A percentile compares a stretch with the other conserved stretches of the same genome.
phyloP scores from a whole-genome alignment of 2,797 vertebrate species.

The Danionella dracula region DNA sequence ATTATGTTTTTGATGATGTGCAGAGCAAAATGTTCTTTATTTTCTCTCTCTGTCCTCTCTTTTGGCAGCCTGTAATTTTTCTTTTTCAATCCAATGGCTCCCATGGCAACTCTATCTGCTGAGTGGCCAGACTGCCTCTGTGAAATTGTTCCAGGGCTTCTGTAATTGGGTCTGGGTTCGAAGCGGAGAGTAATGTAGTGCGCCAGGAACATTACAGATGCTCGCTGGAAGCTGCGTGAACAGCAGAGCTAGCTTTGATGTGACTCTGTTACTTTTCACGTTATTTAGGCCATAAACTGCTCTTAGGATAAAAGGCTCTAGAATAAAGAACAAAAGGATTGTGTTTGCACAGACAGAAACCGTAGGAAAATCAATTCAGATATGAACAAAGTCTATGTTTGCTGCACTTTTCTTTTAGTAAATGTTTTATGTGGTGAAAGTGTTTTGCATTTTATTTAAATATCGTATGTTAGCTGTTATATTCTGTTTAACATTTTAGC shows the following conservation, averaged over 20 bases:
- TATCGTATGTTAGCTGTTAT: no score
- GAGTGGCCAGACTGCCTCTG: slow-evolving; percentile 47
- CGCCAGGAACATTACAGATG: slow-evolving; percentile 12
- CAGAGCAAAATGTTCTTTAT: slow-evolving; percentile 4
- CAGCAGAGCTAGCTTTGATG: slow-evolving; percentile 25
- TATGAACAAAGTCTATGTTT: neutral
- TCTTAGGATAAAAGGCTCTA: slow-evolving; percentile 14
- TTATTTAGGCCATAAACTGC: slow-evolving; percentile 9
- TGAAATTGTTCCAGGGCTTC: slow-evolving; percentile 50
- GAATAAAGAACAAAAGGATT: slow-evolving; percentile 14
- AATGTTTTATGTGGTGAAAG: neutral
- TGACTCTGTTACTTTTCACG: neutral
- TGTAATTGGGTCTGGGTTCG: slow-evolving; percentile 52
- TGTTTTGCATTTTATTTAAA: neutral
- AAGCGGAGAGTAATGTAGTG: slow-evolving; percentile 33
- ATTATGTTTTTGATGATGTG: slow-evolving; percentile 26
- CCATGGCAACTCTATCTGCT: slow-evolving; percentile 58
- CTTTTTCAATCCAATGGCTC: slow-evolving; percentile 50
- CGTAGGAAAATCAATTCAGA: neutral
- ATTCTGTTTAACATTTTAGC: no score
- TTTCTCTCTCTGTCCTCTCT: slow-evolving; percentile 21
- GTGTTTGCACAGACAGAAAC: neutral
- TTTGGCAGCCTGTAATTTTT: slow-evolving; percentile 56
- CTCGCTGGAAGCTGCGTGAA: neutral
- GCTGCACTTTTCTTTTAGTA: no score